Conservation (phyloP, 2,888 invertebrate species). For the Rhamnusium bicolor region DNA sequence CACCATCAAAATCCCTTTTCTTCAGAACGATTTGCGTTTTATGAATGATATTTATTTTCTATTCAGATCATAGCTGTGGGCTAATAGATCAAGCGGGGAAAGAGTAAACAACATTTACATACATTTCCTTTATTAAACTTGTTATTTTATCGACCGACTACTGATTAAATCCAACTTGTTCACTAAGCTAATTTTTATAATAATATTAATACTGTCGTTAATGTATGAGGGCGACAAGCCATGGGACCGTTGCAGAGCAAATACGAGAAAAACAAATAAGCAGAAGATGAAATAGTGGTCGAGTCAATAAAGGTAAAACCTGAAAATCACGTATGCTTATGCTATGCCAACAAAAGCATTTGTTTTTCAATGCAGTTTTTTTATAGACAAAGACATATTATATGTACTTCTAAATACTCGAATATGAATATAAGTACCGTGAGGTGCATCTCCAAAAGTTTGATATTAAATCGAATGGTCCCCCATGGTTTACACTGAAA, state of each 20-base stretch:
- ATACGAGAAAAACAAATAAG: neutral
- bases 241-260: neutral
- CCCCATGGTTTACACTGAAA: no score
- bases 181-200: neutral
- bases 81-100: neutral
- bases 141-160: neutral
- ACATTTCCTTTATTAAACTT: neutral
- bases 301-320: neutral
- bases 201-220: neutral
- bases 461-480: no score
- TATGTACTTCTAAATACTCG: no score
- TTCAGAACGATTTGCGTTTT: neutral
- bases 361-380: no score
- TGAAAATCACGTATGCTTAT: neutral
- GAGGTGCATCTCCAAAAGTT: no score
- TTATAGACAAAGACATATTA: no score
- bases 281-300: neutral
- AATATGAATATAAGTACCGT: no score
- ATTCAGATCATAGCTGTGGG: neutral
- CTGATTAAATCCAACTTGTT: neutral
- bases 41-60: neutral
- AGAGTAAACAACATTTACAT: neutral
- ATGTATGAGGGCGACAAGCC: neutral
- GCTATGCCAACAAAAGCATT: neutral
- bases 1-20: neutral